Evolutionary conservation across 2,888 invertebrate species (phyloP).

Genomic region (Melieria omissa): DNA sequence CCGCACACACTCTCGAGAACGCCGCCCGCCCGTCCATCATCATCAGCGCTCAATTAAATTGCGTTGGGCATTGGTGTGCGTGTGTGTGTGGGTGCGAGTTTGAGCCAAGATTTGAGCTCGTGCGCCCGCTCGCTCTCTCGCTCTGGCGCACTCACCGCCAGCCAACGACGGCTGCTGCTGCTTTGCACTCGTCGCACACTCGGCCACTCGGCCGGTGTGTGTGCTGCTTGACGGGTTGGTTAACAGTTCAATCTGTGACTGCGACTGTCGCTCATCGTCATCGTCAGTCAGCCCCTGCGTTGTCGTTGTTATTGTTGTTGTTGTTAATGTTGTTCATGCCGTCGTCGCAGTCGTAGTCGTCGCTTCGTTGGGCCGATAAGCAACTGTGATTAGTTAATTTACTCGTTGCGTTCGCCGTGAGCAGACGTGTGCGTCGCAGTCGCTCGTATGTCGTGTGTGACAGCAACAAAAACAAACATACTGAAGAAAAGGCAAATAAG

Average conservation of each 20-base stretch:
- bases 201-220: slow-evolving; percentile 25
- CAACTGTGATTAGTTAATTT: slow-evolving; percentile 67
- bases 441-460: slow-evolving; percentile 31
- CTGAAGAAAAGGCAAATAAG: slow-evolving; percentile 2
- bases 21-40: too few relatives aligned
- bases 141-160: too few relatives aligned
- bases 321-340: too few relatives aligned
- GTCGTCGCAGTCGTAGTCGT: slow-evolving; percentile 38
- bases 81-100: too few relatives aligned
- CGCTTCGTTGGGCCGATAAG: slow-evolving; percentile 62
- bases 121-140: too few relatives aligned
- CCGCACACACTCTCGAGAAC: slow-evolving; percentile 12
- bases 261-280: slow-evolving; percentile 42
- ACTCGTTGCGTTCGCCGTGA: slow-evolving; percentile 65
- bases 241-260: slow-evolving; percentile 43
- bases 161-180: slow-evolving; percentile 22
- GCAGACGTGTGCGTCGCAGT: slow-evolving; percentile 64
- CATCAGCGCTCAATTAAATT: too few relatives aligned
- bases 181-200: slow-evolving; percentile 44
- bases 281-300: slow-evolving; percentile 42
- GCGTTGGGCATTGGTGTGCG: too few relatives aligned
- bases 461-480: slow-evolving; percentile 19
- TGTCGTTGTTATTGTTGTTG: slow-evolving; percentile 44
- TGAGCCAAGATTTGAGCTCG: too few relatives aligned
- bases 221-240: slow-evolving; percentile 32